phyloP scores from a whole-genome alignment of 2,888 invertebrate genomes.

The Eutolmus rufibarbis region DNA sequence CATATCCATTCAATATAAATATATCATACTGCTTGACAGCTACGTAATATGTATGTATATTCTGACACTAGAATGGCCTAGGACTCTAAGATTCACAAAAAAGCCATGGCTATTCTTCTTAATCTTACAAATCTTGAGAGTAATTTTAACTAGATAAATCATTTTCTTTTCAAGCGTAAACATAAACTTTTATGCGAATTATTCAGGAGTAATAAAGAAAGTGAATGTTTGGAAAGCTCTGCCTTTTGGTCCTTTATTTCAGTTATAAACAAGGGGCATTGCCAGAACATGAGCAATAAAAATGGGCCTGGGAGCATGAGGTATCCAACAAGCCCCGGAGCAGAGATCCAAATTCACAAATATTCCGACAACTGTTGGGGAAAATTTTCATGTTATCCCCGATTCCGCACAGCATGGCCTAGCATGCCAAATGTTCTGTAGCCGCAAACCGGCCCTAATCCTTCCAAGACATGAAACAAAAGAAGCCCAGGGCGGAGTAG shows the following conservation, averaged over 20 bases:
- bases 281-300: background rate
- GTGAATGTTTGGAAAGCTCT: background rate
- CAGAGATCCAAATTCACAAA: constrained; percentile 29
- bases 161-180: background rate
- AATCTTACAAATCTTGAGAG: background rate
- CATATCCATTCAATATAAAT: background rate
- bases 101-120: background rate
- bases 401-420: constrained; percentile 1
- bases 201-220: background rate
- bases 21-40: too few species aligned
- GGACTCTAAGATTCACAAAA: background rate
- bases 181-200: background rate
- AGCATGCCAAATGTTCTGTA: constrained; percentile 28
- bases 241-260: background rate
- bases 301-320: background rate
- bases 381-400: constrained; percentile 16
- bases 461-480: constrained; percentile 6
- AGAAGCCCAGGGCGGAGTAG: background rate
- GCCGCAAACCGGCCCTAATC: constrained; percentile 29
- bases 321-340: background rate
- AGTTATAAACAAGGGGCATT: background rate
- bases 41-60: too few species aligned
- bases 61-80: background rate
- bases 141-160: background rate
- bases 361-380: constrained; percentile 23